These are phyloP conservation scores for Leptothorax acervorum DNA, from an alignment of 2,888 invertebrate genomes.

Conservation along the genomic window DNA sequence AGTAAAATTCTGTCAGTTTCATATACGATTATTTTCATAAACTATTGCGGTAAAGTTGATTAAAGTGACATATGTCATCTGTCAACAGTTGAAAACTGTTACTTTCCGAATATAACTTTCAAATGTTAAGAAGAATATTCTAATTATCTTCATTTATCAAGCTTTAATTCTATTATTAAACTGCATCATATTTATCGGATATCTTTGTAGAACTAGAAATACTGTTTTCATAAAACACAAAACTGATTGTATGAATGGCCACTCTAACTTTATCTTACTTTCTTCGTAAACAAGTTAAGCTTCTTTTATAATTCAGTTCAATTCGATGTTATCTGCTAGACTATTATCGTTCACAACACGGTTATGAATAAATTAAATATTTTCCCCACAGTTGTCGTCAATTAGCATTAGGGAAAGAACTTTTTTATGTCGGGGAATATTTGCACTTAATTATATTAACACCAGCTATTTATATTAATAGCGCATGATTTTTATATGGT, in stretches of 20 bases:
- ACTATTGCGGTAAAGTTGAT: neutral
- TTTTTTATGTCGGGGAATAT: neutral
- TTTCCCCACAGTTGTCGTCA: neutral
- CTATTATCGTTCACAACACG: neutral
- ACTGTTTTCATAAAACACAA: neutral
- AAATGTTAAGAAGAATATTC: neutral
- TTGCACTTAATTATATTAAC: neutral
- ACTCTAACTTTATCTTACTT: slow-evolving; percentile 19
- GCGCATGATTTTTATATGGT: neutral
- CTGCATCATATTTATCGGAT: neutral
- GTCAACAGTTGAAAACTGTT: neutral
- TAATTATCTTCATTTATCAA: neutral
- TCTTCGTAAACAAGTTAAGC: neutral
- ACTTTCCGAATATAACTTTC: neutral
- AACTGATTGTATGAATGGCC: neutral
- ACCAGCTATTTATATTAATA: neutral
- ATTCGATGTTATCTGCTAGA: neutral
- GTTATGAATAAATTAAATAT: slow-evolving; percentile 13
- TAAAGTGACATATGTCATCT: neutral
- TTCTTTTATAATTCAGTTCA: neutral
- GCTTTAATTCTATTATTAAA: neutral
- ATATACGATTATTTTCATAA: neutral
- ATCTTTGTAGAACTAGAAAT: neutral
- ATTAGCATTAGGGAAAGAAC: neutral
- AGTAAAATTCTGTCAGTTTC: neutral